Percentiles rank a stretch among this genome's conserved stretches.
Evolutionary conservation across 2,113 vertebrate genomes (phyloP).

Genomic region (Leptobrachium ailaonicum): DNA sequence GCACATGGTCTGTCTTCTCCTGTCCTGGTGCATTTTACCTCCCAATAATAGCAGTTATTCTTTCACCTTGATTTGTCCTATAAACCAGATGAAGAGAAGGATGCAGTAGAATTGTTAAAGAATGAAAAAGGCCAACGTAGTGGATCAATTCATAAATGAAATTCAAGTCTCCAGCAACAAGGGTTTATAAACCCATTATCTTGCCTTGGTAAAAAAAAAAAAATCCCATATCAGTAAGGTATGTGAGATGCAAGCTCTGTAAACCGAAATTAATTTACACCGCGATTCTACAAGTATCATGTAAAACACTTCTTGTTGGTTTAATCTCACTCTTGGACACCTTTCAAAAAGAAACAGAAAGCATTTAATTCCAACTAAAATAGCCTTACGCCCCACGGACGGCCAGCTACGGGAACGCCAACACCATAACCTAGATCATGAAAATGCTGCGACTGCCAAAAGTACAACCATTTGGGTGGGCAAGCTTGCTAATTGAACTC

Average conservation of each 20-base stretch:
- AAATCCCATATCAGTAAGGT: slow-evolving; percentile 32
- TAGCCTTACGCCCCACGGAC: slow-evolving; percentile 33
- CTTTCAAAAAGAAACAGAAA: slow-evolving; percentile 25
- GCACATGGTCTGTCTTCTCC: too few species aligned
- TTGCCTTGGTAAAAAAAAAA: slow-evolving; percentile 7
- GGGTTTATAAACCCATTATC: slow-evolving; percentile 5
- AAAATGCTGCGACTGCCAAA: slow-evolving; percentile 29
- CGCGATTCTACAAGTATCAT: slow-evolving; percentile 21
- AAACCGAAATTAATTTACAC: slow-evolving; percentile 38
- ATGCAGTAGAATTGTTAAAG: too few species aligned
- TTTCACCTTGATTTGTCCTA: too few species aligned
- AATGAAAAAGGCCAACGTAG: too few species aligned
- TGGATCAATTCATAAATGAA: neutral
- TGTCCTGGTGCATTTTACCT: too few species aligned
- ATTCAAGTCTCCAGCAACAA: neutral
- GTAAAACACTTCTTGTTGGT: slow-evolving; percentile 31
- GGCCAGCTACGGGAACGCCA: slow-evolving; percentile 43
- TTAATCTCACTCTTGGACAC: slow-evolving; percentile 31
- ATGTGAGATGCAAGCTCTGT: slow-evolving; percentile 5
- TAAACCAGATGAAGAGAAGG: too few species aligned
- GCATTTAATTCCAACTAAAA: slow-evolving; percentile 37
- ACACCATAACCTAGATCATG: slow-evolving; percentile 26
- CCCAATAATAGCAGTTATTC: too few species aligned
- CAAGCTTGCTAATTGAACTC: slow-evolving; percentile 32
- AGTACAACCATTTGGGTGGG: slow-evolving; percentile 45